A percentile compares a stretch with the other conserved stretches of the same genome.
Evolutionary conservation across 2,888 invertebrate species (phyloP).

Genomic region (Julus scanicus): DNA sequence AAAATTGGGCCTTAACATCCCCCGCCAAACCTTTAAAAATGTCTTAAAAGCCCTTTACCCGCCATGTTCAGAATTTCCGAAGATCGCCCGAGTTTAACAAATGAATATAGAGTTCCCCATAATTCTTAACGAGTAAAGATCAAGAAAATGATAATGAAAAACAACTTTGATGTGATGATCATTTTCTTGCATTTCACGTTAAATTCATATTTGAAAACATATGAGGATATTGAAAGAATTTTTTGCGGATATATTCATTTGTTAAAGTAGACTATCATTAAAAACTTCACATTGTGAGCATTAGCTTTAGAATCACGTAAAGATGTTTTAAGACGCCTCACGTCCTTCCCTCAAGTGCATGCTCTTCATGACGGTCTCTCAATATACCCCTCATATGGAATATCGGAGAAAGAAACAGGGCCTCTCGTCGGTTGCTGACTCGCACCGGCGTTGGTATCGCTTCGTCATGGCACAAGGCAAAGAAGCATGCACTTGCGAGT

Average conservation of each 20-base stretch:
- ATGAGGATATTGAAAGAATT: too few relatives aligned
- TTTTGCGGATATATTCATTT: too few relatives aligned
- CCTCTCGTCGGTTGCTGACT: neutral
- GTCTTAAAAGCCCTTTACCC: neutral
- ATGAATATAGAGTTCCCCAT: too few relatives aligned
- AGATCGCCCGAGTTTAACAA: too few relatives aligned
- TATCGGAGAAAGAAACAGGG: neutral
- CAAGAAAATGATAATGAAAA: too few relatives aligned
- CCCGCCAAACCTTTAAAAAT: neutral
- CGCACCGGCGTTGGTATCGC: neutral
- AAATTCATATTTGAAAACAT: too few relatives aligned
- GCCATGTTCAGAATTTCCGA: neutral
- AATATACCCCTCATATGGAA: conserved; percentile 57
- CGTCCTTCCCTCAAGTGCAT: conserved; percentile 1
- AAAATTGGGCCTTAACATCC: neutral
- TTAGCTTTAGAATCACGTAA: neutral
- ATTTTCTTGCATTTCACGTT: too few relatives aligned
- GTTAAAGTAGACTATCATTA: too few relatives aligned
- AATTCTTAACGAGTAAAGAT: too few relatives aligned
- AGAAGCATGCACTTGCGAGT: neutral
- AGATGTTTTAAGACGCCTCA: neutral
- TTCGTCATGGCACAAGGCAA: neutral
- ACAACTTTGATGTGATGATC: too few relatives aligned
- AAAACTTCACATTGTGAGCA: neutral
- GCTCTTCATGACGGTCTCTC: conserved; percentile 14